Conservation (phyloP, 2,113 vertebrate species). For the Calypte anna region DNA sequence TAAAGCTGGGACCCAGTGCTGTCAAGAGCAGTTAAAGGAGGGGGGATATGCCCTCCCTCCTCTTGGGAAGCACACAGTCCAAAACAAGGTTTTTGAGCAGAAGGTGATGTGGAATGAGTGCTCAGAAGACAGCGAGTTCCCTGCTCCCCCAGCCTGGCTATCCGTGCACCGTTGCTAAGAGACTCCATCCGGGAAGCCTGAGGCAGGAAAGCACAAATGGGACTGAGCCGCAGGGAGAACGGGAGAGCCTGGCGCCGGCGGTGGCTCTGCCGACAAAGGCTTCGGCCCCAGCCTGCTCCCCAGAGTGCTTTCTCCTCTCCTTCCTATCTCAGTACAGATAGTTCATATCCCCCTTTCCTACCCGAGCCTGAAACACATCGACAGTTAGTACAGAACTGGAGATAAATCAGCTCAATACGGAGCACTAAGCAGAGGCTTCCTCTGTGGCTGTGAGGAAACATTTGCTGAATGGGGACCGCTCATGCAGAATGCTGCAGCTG, state of each 20-base stretch:
- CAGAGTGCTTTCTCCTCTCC: no score
- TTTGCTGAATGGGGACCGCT: neutral
- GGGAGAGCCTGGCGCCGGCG: accelerated
- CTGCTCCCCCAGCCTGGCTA: neutral
- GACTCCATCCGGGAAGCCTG: neutral
- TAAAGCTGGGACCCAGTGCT: neutral
- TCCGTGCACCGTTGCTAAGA: neutral
- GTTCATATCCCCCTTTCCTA: neutral
- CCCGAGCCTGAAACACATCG: neutral
- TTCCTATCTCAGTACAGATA: accelerated
- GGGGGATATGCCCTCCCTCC: neutral
- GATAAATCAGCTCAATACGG: accelerated
- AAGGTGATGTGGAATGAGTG: accelerated
- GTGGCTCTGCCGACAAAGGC: neutral
- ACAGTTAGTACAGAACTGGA: neutral
- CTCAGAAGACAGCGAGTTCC: accelerated
- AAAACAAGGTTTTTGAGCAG: neutral
- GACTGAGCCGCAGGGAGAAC: neutral
- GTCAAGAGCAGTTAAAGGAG: neutral
- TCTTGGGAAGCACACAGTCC: neutral
- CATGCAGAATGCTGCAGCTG: neutral
- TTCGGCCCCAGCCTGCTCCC: neutral
- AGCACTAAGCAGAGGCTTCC: neutral
- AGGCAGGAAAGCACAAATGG: neutral
- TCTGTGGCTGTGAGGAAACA: neutral